Evolutionary conservation across 2,113 vertebrate genomes (phyloP).

Genomic region (Conger conger): DNA sequence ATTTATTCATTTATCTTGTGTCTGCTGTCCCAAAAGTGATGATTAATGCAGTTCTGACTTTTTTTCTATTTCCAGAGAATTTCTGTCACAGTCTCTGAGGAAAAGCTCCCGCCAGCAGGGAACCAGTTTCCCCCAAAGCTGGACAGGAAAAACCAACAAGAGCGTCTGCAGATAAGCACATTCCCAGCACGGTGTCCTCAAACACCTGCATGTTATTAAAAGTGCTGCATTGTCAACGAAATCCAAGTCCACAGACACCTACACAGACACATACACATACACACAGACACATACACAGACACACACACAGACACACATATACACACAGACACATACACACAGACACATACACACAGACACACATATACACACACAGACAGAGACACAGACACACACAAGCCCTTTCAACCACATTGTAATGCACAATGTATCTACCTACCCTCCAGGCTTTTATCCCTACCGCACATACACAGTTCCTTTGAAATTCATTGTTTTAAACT

Average conservation of each 20-base stretch:
- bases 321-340: not conserved
- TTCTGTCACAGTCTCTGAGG: conserved; percentile 52
- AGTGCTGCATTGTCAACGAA: too few relatives aligned
- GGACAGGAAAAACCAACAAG: conserved; percentile 51
- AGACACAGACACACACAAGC: not conserved
- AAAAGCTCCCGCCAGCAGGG: conserved; percentile 61
- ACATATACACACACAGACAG: conserved; percentile 29
- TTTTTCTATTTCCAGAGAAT: conserved; percentile 43
- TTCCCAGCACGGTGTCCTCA: conserved; percentile 44
- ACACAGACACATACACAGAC: conserved; percentile 36
- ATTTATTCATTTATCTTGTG: conserved; percentile 21
- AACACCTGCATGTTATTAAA: conserved; percentile 41
- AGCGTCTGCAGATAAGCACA: conserved; percentile 52
- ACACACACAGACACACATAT: conserved; percentile 9
- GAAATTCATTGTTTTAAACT: too few relatives aligned
- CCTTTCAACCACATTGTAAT: too few relatives aligned
- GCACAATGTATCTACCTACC: too few relatives aligned
- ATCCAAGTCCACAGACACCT: not conserved
- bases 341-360: conserved; percentile 21
- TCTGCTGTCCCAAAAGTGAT: conserved; percentile 56
- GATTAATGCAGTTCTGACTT: conserved; percentile 66
- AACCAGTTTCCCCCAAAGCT: conserved; percentile 63
- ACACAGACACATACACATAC: not conserved
- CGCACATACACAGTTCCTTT: too few relatives aligned
- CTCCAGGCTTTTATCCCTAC: too few relatives aligned